Evolutionary conservation across 37 sponge, comb jelly and placozoan genomes (phyloP), one percentile per base, ranked within the genome.

Genomic region (Mnemiopsis leidyi): DNA sequence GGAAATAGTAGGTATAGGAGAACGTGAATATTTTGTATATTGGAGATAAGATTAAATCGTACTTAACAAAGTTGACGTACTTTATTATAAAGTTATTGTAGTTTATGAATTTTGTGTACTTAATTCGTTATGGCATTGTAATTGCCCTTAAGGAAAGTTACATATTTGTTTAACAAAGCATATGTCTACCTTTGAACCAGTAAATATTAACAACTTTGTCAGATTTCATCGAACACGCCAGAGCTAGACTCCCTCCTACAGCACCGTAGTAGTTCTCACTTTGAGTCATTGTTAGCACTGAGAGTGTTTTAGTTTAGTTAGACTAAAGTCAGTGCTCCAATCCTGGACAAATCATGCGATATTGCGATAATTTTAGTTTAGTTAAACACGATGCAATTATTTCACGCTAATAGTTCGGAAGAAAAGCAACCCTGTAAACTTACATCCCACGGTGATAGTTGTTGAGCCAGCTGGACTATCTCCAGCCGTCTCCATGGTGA

Each of bases 151-250:
- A n/a, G n/a, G n/a, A n/a, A n/a, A n/a, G n/a, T n/a, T n/a, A n/a
- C n/a, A n/a, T n/a, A n/a, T n/a, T n/a, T n/a, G n/a, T n/a, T n/a
- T n/a, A n/a, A n/a, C n/a, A n/a, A n/a, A n/a, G n/a, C n/a, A n/a
- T n/a, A 29, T 23, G 30, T 28, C 3, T 29, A 71, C 75, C 75
- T 71, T 71, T 71, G 75, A 71, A 71, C 75, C 75, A 71, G 75
- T 71, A 71, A 2, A 71, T 71, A 71, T 71, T 28, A 5, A 18
- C 21, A 29, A 29, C 30, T 21, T 13, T 20, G 23, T 71, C 75
- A 28, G 25, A 23, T 28, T 71, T 71, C 75, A 71, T 71, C n/a
- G 75, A 23, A 18, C 75, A 71, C 30, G 5, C 30, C n/a, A 71
- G 5, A 28, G 30, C 5, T 28, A 71, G 75, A 24, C 3, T 25